A percentile compares a stretch with the other conserved stretches of the same genome.
phyloP scores from a whole-genome alignment of 2,797 vertebrate species.

The Sphenodon punctatus region DNA sequence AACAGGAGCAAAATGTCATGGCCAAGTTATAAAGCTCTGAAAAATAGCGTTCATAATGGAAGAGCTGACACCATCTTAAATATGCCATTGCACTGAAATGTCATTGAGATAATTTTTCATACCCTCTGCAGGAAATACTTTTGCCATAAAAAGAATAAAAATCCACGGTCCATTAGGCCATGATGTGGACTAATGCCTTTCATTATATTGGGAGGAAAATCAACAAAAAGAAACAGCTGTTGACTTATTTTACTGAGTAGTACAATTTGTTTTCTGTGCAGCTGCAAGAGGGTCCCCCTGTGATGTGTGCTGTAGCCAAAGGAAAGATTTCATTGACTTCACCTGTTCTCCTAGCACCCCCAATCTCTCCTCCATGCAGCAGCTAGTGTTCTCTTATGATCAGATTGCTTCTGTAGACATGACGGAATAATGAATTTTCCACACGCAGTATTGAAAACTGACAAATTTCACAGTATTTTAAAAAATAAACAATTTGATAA shows the following conservation, averaged over 20 bases:
- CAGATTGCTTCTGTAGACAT: background rate
- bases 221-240: background rate
- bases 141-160: conserved; percentile 18
- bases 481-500: background rate
- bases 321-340: background rate
- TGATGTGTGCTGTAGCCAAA: background rate
- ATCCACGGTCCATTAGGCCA: background rate
- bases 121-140: conserved; percentile 17
- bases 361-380: background rate
- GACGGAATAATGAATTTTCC: no score
- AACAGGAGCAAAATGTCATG: conserved; percentile 9
- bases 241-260: conserved; percentile 19
- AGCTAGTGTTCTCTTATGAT: background rate
- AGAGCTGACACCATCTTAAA: conserved; percentile 12
- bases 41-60: conserved; percentile 22
- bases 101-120: conserved; percentile 22
- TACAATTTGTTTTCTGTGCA: conserved; percentile 1
- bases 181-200: conserved; percentile 2
- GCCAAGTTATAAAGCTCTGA: conserved; percentile 27
- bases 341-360: rapidly evolving
- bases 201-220: background rate
- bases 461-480: background rate
- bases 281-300: background rate
- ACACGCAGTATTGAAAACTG: background rate
- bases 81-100: conserved; percentile 3